These are phyloP conservation scores for Clamator glandarius DNA, from an alignment of 2,797 vertebrate species.

Conservation along the genomic window DNA sequence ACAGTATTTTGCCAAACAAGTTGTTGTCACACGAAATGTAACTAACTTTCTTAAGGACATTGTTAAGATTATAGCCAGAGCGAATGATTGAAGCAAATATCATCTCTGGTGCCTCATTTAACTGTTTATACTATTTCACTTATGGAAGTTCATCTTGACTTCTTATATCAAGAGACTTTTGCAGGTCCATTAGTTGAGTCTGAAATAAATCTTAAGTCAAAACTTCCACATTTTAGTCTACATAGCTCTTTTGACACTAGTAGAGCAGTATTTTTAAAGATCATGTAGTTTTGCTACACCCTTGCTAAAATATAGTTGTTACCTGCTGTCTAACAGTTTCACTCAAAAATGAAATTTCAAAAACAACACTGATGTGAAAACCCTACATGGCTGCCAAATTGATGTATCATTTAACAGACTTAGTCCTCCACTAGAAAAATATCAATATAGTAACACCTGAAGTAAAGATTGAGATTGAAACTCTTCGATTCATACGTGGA, in stretches of 20 bases:
- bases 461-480: neutral
- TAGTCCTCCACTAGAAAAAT: neutral
- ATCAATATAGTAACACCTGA: neutral
- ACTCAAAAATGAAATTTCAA: neutral
- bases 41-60: neutral
- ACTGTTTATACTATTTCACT: neutral
- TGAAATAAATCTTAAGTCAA: neutral
- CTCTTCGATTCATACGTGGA: neutral
- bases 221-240: neutral
- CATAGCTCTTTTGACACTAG: neutral
- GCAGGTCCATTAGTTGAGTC: neutral
- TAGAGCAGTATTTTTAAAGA: neutral
- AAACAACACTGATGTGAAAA: neutral
- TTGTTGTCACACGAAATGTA: neutral
- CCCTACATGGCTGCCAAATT: neutral
- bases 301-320: neutral
- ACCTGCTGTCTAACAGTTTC: neutral
- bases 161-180: neutral
- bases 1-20: neutral
- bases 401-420: neutral
- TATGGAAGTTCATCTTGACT: neutral
- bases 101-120: neutral
- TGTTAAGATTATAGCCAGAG: neutral
- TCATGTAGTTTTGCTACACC: neutral
- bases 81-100: neutral